These are phyloP conservation scores for Nautilus pompilius DNA, from an alignment of 1,140 invertebrate species.

Conservation along the genomic window DNA sequence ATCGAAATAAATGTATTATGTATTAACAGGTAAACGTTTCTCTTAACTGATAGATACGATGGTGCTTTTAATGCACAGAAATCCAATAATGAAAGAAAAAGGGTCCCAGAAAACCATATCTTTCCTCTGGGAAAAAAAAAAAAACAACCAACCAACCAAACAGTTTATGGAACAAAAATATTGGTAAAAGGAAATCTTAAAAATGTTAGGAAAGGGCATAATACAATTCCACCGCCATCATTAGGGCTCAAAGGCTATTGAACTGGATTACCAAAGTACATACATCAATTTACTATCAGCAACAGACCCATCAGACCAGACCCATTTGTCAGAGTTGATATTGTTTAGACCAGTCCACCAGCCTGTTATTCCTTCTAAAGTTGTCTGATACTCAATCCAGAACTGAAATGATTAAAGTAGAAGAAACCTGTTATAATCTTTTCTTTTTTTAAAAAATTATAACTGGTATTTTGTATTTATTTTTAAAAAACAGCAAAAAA, in stretches of 20 bases:
- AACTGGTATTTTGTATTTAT: background rate
- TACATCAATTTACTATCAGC: constrained; percentile 3
- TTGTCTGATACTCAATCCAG: constrained; percentile 16
- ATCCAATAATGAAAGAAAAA: too few relatives aligned
- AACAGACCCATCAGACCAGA: constrained; percentile 1
- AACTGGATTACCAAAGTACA: too few relatives aligned
- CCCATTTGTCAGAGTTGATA: background rate
- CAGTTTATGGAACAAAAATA: background rate
- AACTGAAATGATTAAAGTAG: constrained; percentile 6
- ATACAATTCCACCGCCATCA: too few relatives aligned
- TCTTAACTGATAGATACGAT: background rate
- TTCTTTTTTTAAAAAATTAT: background rate
- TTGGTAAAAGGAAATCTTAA: background rate
- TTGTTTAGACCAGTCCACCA: constrained; percentile 11
- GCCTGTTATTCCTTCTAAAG: background rate
- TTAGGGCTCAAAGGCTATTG: too few relatives aligned
- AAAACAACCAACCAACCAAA: too few relatives aligned
- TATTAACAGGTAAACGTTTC: background rate
- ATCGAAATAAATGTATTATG: background rate
- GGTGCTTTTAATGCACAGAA: background rate
- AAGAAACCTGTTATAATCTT: background rate
- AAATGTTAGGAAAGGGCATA: too few relatives aligned
- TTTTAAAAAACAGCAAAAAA: background rate
- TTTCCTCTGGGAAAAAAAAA: too few relatives aligned
- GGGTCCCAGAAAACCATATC: too few relatives aligned